Evolutionary conservation across 2,113 vertebrate genomes (phyloP), one percentile per base, ranked within the genome.

Genomic region (Ia io): DNA sequence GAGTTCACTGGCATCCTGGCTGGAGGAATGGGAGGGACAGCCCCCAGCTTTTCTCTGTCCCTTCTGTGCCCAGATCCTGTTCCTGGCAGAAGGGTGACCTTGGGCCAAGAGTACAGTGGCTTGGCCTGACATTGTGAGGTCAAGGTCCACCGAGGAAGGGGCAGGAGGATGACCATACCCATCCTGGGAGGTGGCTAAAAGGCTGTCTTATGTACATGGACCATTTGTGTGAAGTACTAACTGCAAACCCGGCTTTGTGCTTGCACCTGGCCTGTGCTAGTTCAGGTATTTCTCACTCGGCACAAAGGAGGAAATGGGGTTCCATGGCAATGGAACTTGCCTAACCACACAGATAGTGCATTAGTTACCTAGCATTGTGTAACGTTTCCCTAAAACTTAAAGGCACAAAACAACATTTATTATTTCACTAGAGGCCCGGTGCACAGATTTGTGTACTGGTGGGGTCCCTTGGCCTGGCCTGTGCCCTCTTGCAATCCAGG

Each of bases 91-190:
- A 70, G 28, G 23, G 42, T 28, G 40, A 47, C 35, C 51, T 67
- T 2, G 1, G 59, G 32, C 35, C 67, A 40, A 77, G 23, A 30
- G 44, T 44, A 3, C 40, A 30, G 2, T 30, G 32, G 11, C 18
- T 84, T 74, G 37, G n/a, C 28, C 40, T 88, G 83, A 61, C 77
- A 91, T 78, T 91, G 83, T 85, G 90, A 97, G 47, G 92, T 88
- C 90, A 83, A 1, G 11, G 3, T 53, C 18, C 2, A 0, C 53
- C 67, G 32, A 10, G 61, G 18, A 42, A 84, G 11, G 71, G 22
- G 35, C 77, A 51, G 17, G 28, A 61, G 53, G 37, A 37, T 42
- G 44, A 4, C 69, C 11, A 13, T 17, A 18, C 30, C 14, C 40
- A 37, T 5, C 42, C 63, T 8, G 32, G 47, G 53, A 37, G 49